Percentiles rank a stretch among this genome's conserved stretches.
These are phyloP conservation scores for Microplitis deprimator DNA, from an alignment of 2,888 invertebrate species.

Conservation along the genomic window DNA sequence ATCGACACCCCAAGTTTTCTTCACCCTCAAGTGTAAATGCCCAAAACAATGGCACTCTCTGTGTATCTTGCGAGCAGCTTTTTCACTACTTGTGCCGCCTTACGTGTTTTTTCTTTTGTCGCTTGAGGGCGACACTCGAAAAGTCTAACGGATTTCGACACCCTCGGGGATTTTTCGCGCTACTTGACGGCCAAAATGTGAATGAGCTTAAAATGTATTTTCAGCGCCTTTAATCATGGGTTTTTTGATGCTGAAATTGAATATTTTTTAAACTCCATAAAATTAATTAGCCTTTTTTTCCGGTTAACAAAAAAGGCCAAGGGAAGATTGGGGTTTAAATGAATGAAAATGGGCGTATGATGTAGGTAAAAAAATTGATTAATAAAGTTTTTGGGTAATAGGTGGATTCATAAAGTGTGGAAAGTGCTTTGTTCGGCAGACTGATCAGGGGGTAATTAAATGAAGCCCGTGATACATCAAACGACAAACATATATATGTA, in stretches of 20 bases:
- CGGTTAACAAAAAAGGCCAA: neutral
- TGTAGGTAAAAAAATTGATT: neutral
- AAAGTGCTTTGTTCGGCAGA: slow-evolving; percentile 17
- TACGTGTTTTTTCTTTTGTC: slow-evolving; percentile 30
- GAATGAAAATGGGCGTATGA: neutral
- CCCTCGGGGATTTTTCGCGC: neutral
- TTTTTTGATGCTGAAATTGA: neutral
- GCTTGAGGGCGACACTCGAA: slow-evolving; percentile 57
- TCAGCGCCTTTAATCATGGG: neutral
- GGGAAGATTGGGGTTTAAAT: slow-evolving; percentile 1
- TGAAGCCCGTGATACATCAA: slow-evolving; percentile 51
- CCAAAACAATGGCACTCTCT: neutral
- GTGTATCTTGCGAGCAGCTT: neutral
- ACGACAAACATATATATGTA: slow-evolving; percentile 43
- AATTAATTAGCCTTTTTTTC: slow-evolving; percentile 5
- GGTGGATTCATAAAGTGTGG: neutral
- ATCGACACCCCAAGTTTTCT: neutral
- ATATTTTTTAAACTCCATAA: neutral
- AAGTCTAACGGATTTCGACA: slow-evolving; percentile 7
- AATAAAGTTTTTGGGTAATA: slow-evolving; percentile 26
- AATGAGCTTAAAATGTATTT: too few species aligned
- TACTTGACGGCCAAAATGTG: too few species aligned
- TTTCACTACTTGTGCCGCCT: neutral
- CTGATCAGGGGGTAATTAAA: slow-evolving; percentile 46
- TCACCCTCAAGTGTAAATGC: neutral